phyloP scores from a whole-genome alignment of 1,140 invertebrate species.

The Alviniconcha marisindica region DNA sequence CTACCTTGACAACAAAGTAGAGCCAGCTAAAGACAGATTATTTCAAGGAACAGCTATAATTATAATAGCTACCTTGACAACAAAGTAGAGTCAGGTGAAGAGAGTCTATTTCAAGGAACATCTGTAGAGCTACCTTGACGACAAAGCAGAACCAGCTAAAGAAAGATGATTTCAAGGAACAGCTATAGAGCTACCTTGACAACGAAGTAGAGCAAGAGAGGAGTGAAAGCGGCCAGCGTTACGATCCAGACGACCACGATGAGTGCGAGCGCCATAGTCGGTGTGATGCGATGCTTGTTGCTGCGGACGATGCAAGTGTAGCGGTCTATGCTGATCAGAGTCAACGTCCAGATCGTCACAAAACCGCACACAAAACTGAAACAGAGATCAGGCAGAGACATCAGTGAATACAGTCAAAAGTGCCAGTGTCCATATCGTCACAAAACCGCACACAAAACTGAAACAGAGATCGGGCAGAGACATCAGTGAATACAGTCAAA shows the following conservation, averaged over 20 bases:
- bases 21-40: too few relatives aligned
- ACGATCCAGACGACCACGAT: slow-evolving; percentile 61
- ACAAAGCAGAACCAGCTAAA: slow-evolving; percentile 43
- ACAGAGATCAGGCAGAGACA: too few relatives aligned
- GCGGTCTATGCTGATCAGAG: slow-evolving; percentile 66
- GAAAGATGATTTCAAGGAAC: too few relatives aligned
- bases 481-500: too few relatives aligned
- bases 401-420: too few relatives aligned
- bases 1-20: too few relatives aligned
- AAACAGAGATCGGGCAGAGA: too few relatives aligned
- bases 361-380: slow-evolving; percentile 56
- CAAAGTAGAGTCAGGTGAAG: too few relatives aligned
- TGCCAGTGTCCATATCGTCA: slow-evolving; percentile 69
- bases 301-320: slow-evolving; percentile 56
- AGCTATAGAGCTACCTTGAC: slow-evolving; percentile 49
- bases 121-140: not conserved
- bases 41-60: too few relatives aligned
- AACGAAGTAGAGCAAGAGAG: slow-evolving; percentile 60
- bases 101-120: too few relatives aligned
- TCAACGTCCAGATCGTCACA: slow-evolving; percentile 69
- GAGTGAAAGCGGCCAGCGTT: slow-evolving; percentile 46
- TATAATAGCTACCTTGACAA: too few relatives aligned
- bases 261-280: slow-evolving; percentile 46
- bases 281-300: slow-evolving; percentile 45
- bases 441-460: slow-evolving; percentile 58